A percentile compares a stretch with the other conserved stretches of the same genome.
Conservation (phyloP, 1,140 invertebrate genomes). For the Cyclina sinensis region DNA sequence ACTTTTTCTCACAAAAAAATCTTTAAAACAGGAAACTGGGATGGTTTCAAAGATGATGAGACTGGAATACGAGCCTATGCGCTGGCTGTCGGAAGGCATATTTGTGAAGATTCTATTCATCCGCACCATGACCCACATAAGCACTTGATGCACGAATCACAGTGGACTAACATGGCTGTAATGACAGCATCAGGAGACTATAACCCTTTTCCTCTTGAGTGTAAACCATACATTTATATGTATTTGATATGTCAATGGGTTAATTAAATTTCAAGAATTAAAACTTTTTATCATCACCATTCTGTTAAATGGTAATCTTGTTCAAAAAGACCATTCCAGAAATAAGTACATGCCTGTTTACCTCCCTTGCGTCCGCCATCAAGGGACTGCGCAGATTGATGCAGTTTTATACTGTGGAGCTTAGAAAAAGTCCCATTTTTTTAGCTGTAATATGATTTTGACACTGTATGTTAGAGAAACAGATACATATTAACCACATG, state of each 20-base stretch:
- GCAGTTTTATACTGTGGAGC: no score
- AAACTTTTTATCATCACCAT: not conserved
- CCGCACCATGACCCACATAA: constrained; percentile 75
- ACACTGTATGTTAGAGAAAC: no score
- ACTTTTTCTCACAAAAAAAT: no score
- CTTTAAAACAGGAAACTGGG: constrained; percentile 80
- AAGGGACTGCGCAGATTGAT: no score
- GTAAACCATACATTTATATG: not conserved
- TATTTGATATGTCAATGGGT: not conserved
- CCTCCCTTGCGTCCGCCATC: no score
- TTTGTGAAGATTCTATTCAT: constrained; percentile 74
- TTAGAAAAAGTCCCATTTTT: no score
- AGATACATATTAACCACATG: no score
- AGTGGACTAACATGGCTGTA: constrained; percentile 75
- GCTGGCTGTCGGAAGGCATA: constrained; percentile 66
- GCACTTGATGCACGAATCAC: constrained; percentile 74
- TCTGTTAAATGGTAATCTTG: not conserved
- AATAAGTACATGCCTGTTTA: no score
- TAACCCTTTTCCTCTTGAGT: constrained; percentile 10
- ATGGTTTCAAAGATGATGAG: constrained; percentile 78
- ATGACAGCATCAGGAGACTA: constrained; percentile 36
- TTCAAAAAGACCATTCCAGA: not conserved
- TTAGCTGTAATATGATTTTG: no score
- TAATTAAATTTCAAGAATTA: not conserved
- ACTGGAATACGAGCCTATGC: constrained; percentile 78